Percentiles rank a stretch among this genome's conserved stretches.
Evolutionary conservation across 2,888 invertebrate species (phyloP).

Genomic region (Drosophila silvestris): DNA sequence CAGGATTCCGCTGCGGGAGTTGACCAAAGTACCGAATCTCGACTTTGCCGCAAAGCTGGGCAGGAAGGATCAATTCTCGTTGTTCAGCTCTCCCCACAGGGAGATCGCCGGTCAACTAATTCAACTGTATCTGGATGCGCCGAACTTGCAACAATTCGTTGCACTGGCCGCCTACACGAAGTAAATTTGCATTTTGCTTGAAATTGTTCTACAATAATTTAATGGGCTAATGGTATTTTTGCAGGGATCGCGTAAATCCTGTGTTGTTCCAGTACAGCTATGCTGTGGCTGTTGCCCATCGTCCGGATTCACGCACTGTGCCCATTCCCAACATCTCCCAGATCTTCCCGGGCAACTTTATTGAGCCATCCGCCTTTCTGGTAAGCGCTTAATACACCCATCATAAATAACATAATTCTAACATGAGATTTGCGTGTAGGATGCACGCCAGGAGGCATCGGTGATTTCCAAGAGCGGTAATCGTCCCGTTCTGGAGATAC

Average conservation of each 20-base stretch:
- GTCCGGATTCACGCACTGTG: conserved; percentile 84
- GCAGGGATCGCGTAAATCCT: conserved; percentile 91
- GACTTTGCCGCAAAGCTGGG: conserved; percentile 74
- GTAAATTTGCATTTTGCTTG: conserved; percentile 45
- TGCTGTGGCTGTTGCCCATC: conserved; percentile 91
- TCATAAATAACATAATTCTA: neutral
- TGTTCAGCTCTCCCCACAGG: conserved; percentile 90
- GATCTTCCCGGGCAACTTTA: conserved; percentile 93
- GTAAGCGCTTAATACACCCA: conserved; percentile 14
- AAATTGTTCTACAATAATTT: neutral
- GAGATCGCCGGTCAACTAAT: conserved; percentile 90
- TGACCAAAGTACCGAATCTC: conserved; percentile 78
- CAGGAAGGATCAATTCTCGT: conserved; percentile 87
- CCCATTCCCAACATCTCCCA: conserved; percentile 92
- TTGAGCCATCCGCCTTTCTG: conserved; percentile 90
- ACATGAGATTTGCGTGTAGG: conserved; percentile 38
- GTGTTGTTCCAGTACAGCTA: conserved; percentile 92
- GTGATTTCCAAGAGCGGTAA: conserved; percentile 86
- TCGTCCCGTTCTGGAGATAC: conserved; percentile 88
- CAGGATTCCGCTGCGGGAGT: conserved; percentile 81
- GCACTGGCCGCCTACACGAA: conserved; percentile 88
- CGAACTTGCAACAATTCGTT: conserved; percentile 88
- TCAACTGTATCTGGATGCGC: conserved; percentile 88
- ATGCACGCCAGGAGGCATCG: conserved; percentile 89
- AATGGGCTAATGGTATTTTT: neutral